These are phyloP conservation scores for Typhlichthys subterraneus DNA, from an alignment of 2,797 vertebrate genomes.

Conservation along the genomic window DNA sequence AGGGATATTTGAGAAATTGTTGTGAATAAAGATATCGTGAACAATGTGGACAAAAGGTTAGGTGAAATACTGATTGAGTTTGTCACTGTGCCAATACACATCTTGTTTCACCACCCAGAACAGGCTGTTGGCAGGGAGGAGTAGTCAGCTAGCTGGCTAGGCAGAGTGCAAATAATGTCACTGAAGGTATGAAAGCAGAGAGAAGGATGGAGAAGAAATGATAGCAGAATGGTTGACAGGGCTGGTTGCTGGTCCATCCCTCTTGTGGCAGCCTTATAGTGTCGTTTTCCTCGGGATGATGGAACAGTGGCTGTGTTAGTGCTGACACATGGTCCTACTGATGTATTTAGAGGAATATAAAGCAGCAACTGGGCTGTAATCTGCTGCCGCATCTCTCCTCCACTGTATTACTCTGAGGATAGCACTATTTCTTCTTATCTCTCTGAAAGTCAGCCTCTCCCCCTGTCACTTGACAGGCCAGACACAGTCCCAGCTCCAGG, in stretches of 20 bases:
- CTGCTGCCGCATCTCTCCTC: constrained; percentile 67
- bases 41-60: constrained; percentile 3
- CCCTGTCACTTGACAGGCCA: constrained; percentile 60
- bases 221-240: constrained; percentile 45
- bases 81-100: constrained; percentile 2
- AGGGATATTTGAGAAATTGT: constrained; percentile 15
- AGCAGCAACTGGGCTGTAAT: constrained; percentile 69
- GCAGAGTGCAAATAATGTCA: constrained; percentile 12
- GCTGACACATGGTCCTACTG: constrained; percentile 69
- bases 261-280: constrained; percentile 50
- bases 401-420: constrained; percentile 75
- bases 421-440: constrained; percentile 78
- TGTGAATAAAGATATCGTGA: not conserved
- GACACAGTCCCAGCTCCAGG: constrained; percentile 50
- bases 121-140: not conserved
- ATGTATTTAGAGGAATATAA: constrained; percentile 78
- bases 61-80: constrained; percentile 4
- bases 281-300: constrained; percentile 67
- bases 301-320: constrained; percentile 61
- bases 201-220: constrained; percentile 22
- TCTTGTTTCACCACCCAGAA: constrained; percentile 1
- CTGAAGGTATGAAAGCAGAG: constrained; percentile 19
- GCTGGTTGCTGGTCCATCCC: constrained; percentile 39
- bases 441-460: constrained; percentile 50
- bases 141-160: too few relatives aligned